Base-by-base conservation (phyloP, 2,888 invertebrate species). In the Drosophila colorata region DNA sequence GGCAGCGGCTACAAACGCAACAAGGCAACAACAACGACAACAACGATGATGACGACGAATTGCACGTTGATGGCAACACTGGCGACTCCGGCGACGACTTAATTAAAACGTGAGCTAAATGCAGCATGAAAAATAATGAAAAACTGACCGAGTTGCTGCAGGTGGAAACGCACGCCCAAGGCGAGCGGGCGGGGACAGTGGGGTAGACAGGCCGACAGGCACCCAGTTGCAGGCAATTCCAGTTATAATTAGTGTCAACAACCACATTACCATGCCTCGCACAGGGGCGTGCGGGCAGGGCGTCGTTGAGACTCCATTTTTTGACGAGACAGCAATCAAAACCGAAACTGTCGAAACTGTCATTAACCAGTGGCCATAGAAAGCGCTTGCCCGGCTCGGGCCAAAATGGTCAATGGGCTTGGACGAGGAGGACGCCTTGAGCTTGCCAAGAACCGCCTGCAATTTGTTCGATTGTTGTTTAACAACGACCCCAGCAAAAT, bases 101-200 rank as follows among this genome's bases (percentile, higher is more conserved):
- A 89, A 89, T 89, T 90, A 90, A 89, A 90, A 88, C 88, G 89
- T 86, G 88, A 85, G 87, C 77, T 80, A 80, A 88, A 85, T 88
- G 87, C 85, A 73, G 81, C 85, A 87, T 88, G 85, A 78, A 89
- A 89, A 89, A 89, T 87, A 81, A 87, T 87, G 81, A 83, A 89
- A 89, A 89, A 77, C 80, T 89, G 80, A 80, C 82, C 84, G 84
- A 86, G 74, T 79, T 77, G 58, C 51, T 60, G 84, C 74, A 72
- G 74, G 67, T 74, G 67, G 60, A 78, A 76, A 71, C 55, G 53
- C 65, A 60, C 23, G 69, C 52, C 63, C 68, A 66, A 73, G 73
- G 63, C 53, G 66, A 38, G 33, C 31, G 16, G 20, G 2, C 16
- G 11, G 13, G 1, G 40, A 20, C 53, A 52, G 49, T 38, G 44